phyloP scores from a whole-genome alignment of 2,888 invertebrate species.

The Ormia ochracea region DNA sequence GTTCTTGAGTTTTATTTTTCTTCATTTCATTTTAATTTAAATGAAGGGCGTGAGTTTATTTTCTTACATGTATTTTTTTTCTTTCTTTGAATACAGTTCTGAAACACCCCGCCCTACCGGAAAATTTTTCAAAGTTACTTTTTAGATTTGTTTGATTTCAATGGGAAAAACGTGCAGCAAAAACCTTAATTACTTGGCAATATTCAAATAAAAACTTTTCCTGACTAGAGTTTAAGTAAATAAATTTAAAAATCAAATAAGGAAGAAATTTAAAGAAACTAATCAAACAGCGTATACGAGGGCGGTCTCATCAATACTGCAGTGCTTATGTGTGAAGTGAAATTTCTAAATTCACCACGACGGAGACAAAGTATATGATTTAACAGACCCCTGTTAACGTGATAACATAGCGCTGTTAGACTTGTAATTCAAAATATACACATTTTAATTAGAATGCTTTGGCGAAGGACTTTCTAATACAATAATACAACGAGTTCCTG shows the following conservation, averaged over 20 bases:
- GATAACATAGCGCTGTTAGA: too few relatives aligned
- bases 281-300: not conserved
- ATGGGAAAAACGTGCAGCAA: conserved; percentile 56
- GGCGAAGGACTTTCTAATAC: too few relatives aligned
- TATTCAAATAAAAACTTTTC: not conserved
- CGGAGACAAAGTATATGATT: too few relatives aligned
- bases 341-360: too few relatives aligned
- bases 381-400: too few relatives aligned
- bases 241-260: not conserved
- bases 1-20: conserved; percentile 7
- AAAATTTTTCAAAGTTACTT: not conserved
- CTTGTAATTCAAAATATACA: too few relatives aligned
- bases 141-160: conserved; percentile 20
- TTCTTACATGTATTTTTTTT: conserved; percentile 2
- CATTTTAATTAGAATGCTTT: too few relatives aligned
- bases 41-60: conserved; percentile 32
- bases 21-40: conserved; percentile 48
- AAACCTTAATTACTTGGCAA: conserved; percentile 37
- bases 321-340: too few relatives aligned
- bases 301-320: not conserved
- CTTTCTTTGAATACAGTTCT: not conserved
- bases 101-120: not conserved
- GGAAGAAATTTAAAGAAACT: not conserved
- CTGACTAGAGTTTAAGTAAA: not conserved
- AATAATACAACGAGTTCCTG: too few relatives aligned